Base-by-base conservation (phyloP, 2,888 invertebrate genomes). In the Nemapogon koenigi region DNA sequence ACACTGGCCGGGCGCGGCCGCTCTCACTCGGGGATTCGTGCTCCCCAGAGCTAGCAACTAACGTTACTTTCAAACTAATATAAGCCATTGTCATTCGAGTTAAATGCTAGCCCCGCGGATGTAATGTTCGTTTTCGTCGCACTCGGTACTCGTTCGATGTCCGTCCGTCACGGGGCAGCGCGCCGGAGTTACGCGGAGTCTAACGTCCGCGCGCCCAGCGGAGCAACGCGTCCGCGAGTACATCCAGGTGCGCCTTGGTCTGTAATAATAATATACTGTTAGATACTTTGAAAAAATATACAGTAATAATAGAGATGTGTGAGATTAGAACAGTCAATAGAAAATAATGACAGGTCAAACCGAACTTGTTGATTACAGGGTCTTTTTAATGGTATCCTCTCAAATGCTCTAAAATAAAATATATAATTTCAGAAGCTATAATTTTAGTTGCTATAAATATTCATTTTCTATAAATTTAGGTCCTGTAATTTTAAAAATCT, bases 161-260 rank as follows among this genome's bases (percentile, higher is more conserved):
- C 50, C 55, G 54, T 59, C 60, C 56, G 53, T 55, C 58, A 15
- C 38, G 35, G 26, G 28, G 19, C 18, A 47, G 55, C 55, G 53
- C 52, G 53, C 53, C 52, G 58, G 54, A 56, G 51, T 51, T 55
- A 45, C 49, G 48, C 39, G 39, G 51, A 46, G 43, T 57, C 83
- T 92, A 94, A 82, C 94, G 93, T 58, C 94, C 94, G 73, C 94
- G 85, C 66, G 94, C 94, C 94, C 94, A 95, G 68, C 94, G 87
- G 53, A 95, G 82, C 55, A 95, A 84, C 62, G 94, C 95, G 79
- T 95, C 95, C 50, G 95, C 95, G 69, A 95, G 78, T 52, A 95
- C 93, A 81, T 95, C 94, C 80, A 95, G 82, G 71, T 95, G 95
- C 62, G 94, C 94, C 75, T 94, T 95, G 59, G 94, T 95, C 95